Base-by-base conservation (phyloP, 2,888 invertebrate species). In the Patella caerulea region DNA sequence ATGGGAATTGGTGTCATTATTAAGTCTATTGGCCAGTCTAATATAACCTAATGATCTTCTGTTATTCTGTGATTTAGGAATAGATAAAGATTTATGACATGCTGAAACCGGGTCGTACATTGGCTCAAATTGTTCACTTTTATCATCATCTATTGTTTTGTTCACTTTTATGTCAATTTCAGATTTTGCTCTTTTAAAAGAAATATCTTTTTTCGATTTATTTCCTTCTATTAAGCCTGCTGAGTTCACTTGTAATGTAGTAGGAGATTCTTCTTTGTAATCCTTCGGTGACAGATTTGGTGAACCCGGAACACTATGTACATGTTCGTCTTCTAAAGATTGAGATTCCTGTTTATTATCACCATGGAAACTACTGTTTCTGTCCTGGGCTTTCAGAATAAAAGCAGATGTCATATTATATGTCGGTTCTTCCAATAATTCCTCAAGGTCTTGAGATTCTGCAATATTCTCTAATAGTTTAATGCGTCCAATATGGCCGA, bases 401-500 rank as follows among this genome's bases (percentile, higher is more conserved):
- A 45, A 9, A 45, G 45, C 45, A 45, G 45, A 9, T 45, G 45
- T n/a, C 45, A 53, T 53, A 11, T 72, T 77, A 14, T 53, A 74
- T n/a, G 70, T 29, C 14, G 78, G 75, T 69, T 81, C 80, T n/a
- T 79, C 71, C 11, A 78, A 78, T n/a, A 78, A 73, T 19, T 85
- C 86, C 75, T 87, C 87, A 82, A 86, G 85, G 78, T 83, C 86
- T 54, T 81, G 80, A 0, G 86, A 83, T 79, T 87, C 88, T 24
- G 83, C 81, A 72, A 88, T 88, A 75, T 82, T 84, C 74, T 88
- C 88, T 55, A 88, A 76, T 17, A 88, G 77, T 4, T 84, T 82
- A 19, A 88, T 86, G 75, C 84, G 85, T 2, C 87, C 88, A 45
- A 87, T 86, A 77, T 85, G 86, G n/a, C 87, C 87, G 11, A 88